Conservation (phyloP, 1,140 invertebrate species). For the Magallana ariakensis region DNA sequence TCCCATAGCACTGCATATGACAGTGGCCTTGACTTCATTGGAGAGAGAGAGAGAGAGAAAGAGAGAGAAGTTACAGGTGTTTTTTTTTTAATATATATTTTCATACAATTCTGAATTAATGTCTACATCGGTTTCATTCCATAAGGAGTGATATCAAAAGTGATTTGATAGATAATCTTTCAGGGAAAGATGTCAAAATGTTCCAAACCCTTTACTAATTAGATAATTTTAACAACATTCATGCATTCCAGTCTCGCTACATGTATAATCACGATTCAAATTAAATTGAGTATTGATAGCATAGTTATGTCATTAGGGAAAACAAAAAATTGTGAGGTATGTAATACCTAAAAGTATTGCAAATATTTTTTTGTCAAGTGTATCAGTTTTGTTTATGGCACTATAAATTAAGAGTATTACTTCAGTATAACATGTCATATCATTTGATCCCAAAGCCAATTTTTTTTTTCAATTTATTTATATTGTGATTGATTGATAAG, state of each 20-base stretch:
- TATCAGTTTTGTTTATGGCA: background rate
- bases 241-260: slow-evolving; percentile 5
- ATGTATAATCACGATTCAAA: background rate
- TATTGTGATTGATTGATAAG: background rate
- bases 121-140: slow-evolving; percentile 13
- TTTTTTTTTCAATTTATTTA: slow-evolving; percentile 5
- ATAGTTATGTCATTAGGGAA: no score
- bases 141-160: background rate
- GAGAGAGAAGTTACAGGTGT: background rate
- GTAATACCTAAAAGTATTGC: slow-evolving; percentile 15
- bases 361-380: background rate
- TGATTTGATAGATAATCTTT: background rate
- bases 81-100: slow-evolving; percentile 4
- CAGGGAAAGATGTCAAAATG: slow-evolving; percentile 16
- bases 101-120: background rate
- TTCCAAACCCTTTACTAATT: background rate
- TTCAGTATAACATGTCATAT: slow-evolving; percentile 1
- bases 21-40: slow-evolving; percentile 2
- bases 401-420: slow-evolving; percentile 22
- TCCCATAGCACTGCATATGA: slow-evolving; percentile 7
- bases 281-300: no score
- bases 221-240: background rate
- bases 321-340: background rate
- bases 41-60: background rate
- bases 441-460: background rate